Base-by-base conservation (phyloP, 2,113 vertebrate species). In the Toxotes jaculatrix region DNA sequence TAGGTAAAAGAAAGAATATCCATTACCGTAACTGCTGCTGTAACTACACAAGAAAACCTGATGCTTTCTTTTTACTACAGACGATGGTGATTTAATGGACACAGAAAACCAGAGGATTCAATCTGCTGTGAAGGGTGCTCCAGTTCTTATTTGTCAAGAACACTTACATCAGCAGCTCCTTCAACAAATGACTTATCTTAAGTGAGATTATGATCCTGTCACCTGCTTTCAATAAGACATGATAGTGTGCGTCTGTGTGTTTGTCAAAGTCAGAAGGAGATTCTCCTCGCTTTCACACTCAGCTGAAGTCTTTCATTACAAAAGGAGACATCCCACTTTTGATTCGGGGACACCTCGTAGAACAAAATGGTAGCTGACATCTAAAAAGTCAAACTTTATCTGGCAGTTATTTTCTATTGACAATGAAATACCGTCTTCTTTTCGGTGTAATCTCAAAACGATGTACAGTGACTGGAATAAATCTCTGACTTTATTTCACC, bases 231-330 rank as follows among this genome's bases (percentile, higher is more conserved):
- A 65, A 32, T 16, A 60, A 43, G 65, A 70, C 53, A 64, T 27
- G n/a, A 34, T 34, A 13, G 53, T 64, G 3, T 23, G 38, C 64
- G 40, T 51, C 57, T 40, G 10, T 66, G 55, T 43, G 32, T 49
- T 59, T 51, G 47, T 82, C 49, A 78, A 74, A 60, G 31, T 55
- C 36, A 38, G 36, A 81, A 38, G 13, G 27, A 34, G 34, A 69
- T 49, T 57, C 8, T 42, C 3, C 47, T 31, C 38, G 42, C 17
- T 16, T 62, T 23, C 56, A 62, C 53, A 60, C 36, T 45, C 23
- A 32, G 14, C 42, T 59, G 45, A 82, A 53, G 53, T 2, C 5
- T 71, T 65, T 71, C 17, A 80, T 53, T 64, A 23, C 40, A 45
- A 64, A 75, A 68, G 5, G 13, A 56, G 23, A 75, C 38, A 42